Conservation (phyloP, 1,140 invertebrate genomes). For the Fopius arisanus region DNA sequence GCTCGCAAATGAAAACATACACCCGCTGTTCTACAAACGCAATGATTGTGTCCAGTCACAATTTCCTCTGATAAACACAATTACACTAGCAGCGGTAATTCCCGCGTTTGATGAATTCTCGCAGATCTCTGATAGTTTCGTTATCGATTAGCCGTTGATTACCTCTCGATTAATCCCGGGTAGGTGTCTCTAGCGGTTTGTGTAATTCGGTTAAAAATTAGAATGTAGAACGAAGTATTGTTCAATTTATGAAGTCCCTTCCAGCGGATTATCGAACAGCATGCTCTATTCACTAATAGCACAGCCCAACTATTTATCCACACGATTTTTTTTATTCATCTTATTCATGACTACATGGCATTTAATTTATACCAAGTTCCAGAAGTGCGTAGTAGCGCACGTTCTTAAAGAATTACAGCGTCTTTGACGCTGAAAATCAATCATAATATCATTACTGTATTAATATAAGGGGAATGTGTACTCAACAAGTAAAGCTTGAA, state of each 20-base stretch:
- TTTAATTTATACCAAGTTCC: too few relatives aligned
- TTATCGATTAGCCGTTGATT: not conserved
- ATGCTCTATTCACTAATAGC: too few relatives aligned
- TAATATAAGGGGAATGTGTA: too few relatives aligned
- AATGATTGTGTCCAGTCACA: not conserved
- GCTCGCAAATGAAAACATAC: not conserved
- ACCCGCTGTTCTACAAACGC: not conserved
- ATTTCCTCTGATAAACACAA: constrained; percentile 2
- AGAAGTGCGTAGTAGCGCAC: too few relatives aligned
- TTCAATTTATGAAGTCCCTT: constrained; percentile 13
- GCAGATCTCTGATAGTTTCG: not conserved
- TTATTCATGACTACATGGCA: too few relatives aligned
- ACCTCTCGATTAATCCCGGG: not conserved
- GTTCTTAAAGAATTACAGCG: too few relatives aligned
- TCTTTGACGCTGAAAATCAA: too few relatives aligned
- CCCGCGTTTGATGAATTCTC: not conserved
- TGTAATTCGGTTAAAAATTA: too few relatives aligned
- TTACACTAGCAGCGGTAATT: not conserved
- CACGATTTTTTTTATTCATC: too few relatives aligned
- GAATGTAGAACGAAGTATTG: not conserved
- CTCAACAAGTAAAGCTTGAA: constrained; percentile 1
- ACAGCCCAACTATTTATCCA: too few relatives aligned
- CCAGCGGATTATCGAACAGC: too few relatives aligned
- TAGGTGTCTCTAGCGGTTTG: not conserved
- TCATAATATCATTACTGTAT: too few relatives aligned